These are phyloP conservation scores for Euphydryas editha DNA, from an alignment of 2,888 invertebrate genomes.

Conservation along the genomic window DNA sequence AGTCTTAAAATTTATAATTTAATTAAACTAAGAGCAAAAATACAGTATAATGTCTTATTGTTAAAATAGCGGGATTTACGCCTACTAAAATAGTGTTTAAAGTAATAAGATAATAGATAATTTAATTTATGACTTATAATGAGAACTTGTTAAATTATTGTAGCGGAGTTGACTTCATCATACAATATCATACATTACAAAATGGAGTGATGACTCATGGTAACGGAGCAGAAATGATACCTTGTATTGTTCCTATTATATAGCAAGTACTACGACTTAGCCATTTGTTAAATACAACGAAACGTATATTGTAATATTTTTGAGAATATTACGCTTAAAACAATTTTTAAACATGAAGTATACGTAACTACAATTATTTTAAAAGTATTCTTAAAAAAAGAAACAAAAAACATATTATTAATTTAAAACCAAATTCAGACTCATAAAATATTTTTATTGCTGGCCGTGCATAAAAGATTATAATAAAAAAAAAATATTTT, in stretches of 20 bases:
- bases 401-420: too few relatives aligned
- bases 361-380: too few relatives aligned
- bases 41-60: too few relatives aligned
- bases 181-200: conserved; percentile 12
- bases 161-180: conserved; percentile 1
- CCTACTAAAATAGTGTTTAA: too few relatives aligned
- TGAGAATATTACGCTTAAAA: too few relatives aligned
- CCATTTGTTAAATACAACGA: not conserved
- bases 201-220: conserved; percentile 22
- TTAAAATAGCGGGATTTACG: too few relatives aligned
- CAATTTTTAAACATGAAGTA: too few relatives aligned
- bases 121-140: not conserved
- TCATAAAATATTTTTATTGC: conserved; percentile 28
- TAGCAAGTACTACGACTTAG: not conserved
- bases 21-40: too few relatives aligned
- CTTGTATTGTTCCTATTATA: conserved; percentile 2
- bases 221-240: conserved; percentile 14
- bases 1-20: too few relatives aligned
- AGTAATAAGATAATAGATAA: not conserved
- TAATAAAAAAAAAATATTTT: conserved; percentile 8
- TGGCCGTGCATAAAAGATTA: conserved; percentile 25
- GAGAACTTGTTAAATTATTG: conserved; percentile 9
- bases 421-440: conserved; percentile 21
- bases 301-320: not conserved
- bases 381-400: too few relatives aligned